Evolutionary conservation across 1,140 invertebrate species (phyloP).

Genomic region (Meloidogyne chitwoodi): DNA sequence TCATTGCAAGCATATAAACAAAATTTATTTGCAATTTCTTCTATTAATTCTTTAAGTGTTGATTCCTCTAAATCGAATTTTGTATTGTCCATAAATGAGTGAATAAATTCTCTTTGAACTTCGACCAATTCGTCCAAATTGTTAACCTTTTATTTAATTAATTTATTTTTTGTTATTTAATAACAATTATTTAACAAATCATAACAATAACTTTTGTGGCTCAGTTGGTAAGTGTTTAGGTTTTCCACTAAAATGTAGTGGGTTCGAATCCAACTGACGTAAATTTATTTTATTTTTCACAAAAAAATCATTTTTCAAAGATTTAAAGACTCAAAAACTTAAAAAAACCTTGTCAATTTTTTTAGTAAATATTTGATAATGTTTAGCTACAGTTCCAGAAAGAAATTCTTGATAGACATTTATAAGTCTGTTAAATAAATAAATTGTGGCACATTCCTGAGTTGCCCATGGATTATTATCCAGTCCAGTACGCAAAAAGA

Average conservation of each 20-base stretch:
- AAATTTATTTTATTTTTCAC: too few relatives aligned
- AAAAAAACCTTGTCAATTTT: conserved; percentile 2
- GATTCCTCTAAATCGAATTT: conserved; percentile 1
- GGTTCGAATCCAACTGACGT: too few relatives aligned
- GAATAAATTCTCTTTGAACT: conserved; percentile 4
- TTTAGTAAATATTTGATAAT: background rate
- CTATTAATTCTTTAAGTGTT: background rate
- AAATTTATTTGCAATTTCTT: background rate
- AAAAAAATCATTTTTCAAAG: background rate
- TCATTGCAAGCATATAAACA: conserved; percentile 3
- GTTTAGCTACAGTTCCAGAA: background rate
- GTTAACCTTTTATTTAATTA: too few relatives aligned
- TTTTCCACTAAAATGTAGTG: too few relatives aligned
- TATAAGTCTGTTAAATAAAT: conserved; percentile 3
- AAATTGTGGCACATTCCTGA: conserved; percentile 16
- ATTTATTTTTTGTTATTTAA: too few relatives aligned
- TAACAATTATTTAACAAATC: too few relatives aligned
- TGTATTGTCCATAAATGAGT: conserved; percentile 1
- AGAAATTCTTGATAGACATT: conserved; percentile 19
- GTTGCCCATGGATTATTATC: background rate
- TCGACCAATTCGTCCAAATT: conserved; percentile 15
- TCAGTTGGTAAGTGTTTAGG: too few relatives aligned
- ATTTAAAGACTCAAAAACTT: background rate
- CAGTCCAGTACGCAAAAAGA: background rate
- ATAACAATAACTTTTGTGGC: too few relatives aligned